These are phyloP conservation scores for Drosophila sp. DNA, from an alignment of 1,140 invertebrate genomes.

Conservation along the genomic window DNA sequence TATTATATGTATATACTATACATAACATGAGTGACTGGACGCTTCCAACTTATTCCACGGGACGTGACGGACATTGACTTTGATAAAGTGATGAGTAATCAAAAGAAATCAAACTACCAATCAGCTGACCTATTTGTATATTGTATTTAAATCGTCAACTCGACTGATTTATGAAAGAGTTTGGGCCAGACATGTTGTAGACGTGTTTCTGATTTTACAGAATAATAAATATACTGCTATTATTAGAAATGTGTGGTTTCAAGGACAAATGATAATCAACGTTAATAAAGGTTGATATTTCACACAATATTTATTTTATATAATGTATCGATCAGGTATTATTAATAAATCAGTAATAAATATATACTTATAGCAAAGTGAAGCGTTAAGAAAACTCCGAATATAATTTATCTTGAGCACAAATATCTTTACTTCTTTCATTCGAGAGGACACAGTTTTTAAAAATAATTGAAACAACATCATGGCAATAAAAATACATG, in stretches of 20 bases:
- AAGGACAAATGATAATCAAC: conserved; percentile 9
- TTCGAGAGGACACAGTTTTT: too few relatives aligned
- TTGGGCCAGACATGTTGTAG: conserved; percentile 3
- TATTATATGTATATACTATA: too few relatives aligned
- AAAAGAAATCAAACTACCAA: conserved; percentile 6
- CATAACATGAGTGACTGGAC: not conserved
- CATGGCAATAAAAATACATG: too few relatives aligned
- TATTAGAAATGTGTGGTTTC: conserved; percentile 1
- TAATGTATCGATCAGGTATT: too few relatives aligned
- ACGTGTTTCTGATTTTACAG: conserved; percentile 28
- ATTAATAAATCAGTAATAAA: too few relatives aligned
- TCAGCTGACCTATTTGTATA: conserved; percentile 7
- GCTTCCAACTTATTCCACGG: not conserved
- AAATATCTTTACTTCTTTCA: too few relatives aligned
- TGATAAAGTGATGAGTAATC: conserved; percentile 5
- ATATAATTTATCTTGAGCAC: too few relatives aligned
- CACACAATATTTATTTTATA: not conserved
- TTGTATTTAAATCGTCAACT: not conserved
- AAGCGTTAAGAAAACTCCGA: too few relatives aligned
- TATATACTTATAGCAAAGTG: too few relatives aligned
- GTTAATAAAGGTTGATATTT: not conserved
- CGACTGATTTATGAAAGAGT: not conserved
- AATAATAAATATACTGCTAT: conserved; percentile 8
- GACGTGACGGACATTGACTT: not conserved
- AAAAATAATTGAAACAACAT: too few relatives aligned